phyloP scores from a whole-genome alignment of 2,113 vertebrate species.

The Pycnonotus jocosus region DNA sequence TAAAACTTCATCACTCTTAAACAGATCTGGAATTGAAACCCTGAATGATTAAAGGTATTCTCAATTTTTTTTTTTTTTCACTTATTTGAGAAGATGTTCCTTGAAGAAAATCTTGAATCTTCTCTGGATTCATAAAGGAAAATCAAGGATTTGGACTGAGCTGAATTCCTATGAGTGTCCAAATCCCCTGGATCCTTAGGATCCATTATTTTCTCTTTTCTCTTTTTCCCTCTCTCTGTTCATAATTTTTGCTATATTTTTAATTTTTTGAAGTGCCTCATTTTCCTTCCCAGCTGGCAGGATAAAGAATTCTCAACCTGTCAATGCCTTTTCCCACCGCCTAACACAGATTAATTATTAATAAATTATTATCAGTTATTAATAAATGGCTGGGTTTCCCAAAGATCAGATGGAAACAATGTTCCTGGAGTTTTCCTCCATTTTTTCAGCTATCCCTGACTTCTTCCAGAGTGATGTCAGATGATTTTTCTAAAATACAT shows the following conservation, averaged over 20 bases:
- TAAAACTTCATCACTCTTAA: neutral
- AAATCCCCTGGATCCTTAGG: neutral
- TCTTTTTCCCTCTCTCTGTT: neutral
- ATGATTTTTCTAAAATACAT: neutral
- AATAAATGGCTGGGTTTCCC: neutral
- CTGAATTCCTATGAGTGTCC: accelerated
- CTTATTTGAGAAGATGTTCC: neutral
- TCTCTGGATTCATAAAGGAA: neutral
- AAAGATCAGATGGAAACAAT: neutral
- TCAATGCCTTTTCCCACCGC: neutral
- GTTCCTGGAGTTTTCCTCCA: neutral
- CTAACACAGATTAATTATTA: too few species aligned
- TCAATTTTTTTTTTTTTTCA: neutral
- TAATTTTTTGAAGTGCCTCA: neutral
- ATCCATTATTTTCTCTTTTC: neutral
- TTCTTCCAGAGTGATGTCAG: neutral
- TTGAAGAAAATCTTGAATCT: neutral
- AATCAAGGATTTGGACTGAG: neutral
- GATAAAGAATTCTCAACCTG: neutral
- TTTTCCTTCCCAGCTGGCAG: neutral
- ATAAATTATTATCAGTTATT: neutral
- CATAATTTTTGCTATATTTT: neutral
- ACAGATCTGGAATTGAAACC: neutral
- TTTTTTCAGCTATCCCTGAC: neutral
- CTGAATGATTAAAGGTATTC: neutral